Conservation (phyloP, 2,113 vertebrate genomes). For the Nothocercus nigrocapillus region DNA sequence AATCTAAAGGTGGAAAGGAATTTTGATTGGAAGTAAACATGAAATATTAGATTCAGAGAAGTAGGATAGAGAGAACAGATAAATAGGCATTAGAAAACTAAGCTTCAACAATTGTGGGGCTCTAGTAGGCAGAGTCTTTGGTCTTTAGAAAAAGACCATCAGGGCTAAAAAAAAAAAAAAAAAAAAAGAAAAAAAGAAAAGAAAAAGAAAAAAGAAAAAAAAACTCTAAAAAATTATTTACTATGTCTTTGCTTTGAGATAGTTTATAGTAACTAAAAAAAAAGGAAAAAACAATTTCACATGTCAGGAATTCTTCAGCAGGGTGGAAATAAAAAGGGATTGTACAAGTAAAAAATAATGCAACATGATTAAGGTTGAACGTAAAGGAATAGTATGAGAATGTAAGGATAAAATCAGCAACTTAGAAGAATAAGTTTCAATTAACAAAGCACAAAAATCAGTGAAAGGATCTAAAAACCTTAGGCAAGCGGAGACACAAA, state of each 20-base stretch:
- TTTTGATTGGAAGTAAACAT: not conserved
- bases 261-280: not conserved
- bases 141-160: not conserved
- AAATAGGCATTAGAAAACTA: not conserved
- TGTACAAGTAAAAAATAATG: not conserved
- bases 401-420: not conserved
- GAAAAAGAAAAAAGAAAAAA: too few species aligned
- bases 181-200: too few species aligned
- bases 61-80: not conserved
- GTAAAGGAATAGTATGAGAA: not conserved
- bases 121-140: not conserved
- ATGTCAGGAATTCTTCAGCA: not conserved
- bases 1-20: not conserved
- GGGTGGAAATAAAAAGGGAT: not conserved
- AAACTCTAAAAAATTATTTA: not conserved
- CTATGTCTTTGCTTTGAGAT: not conserved
- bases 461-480: not conserved
- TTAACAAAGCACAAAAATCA: slow-evolving; percentile 19
- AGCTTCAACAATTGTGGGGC: not conserved
- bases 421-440: not conserved
- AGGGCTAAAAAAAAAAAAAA: not conserved
- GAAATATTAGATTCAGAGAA: not conserved
- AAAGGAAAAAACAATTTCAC: not conserved
- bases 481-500: not conserved
- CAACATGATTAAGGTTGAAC: not conserved